Percentiles rank a stretch among this genome's conserved stretches.
Conservation (phyloP, 2,797 vertebrate species). For the Callimico goeldii region DNA sequence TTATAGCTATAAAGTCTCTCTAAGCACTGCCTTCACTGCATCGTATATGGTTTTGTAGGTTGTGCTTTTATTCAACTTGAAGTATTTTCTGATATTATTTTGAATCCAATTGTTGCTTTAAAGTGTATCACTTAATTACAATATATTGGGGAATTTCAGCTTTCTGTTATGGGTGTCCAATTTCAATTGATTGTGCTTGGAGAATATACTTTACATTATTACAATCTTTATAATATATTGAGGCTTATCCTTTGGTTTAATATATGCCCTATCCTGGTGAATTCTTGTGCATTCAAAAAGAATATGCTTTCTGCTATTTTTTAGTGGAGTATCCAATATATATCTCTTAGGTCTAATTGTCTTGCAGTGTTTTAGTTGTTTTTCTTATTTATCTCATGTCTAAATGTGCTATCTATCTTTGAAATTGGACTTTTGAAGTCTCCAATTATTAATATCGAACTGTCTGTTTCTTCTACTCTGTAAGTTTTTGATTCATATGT, state of each 20-base stretch:
- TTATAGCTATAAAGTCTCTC: neutral
- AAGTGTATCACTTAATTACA: neutral
- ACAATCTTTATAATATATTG: neutral
- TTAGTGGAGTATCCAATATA: neutral
- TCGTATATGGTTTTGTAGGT: neutral
- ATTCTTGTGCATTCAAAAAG: neutral
- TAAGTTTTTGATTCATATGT: neutral
- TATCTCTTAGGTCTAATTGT: neutral
- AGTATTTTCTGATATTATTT: neutral
- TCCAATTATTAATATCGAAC: neutral
- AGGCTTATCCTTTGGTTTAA: neutral
- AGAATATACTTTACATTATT: neutral
- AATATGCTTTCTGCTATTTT: neutral
- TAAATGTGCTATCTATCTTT: neutral
- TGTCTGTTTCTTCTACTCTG: neutral
- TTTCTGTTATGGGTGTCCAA: neutral
- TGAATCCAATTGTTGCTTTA: neutral
- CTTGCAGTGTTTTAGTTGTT: neutral
- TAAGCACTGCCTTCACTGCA: neutral
- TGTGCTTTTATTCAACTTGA: neutral
- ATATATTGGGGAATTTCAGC: neutral
- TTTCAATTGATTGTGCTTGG: neutral
- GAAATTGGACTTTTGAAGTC: neutral
- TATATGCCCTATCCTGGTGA: neutral
- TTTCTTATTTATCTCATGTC: neutral